A percentile compares a stretch with the other conserved stretches of the same genome.
phyloP scores from a whole-genome alignment of 53 echinoderm and acorn worm species.

The Actinopyga echinites region DNA sequence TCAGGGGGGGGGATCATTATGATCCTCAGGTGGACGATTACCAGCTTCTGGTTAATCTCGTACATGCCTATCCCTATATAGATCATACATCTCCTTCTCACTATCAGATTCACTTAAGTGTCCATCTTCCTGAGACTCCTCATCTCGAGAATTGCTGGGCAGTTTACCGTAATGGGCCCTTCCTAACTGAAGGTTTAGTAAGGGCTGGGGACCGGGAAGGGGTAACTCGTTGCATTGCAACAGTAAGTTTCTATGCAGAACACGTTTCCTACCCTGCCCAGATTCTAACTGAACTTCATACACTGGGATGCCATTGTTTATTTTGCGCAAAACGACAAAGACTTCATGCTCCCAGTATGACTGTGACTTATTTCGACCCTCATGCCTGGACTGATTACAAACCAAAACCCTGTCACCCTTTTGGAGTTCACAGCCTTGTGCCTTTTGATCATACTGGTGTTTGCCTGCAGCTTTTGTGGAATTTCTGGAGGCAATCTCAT shows the following conservation, averaged over 20 bases:
- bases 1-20: too few species aligned
- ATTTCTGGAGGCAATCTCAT: not conserved
- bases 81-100: not conserved
- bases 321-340: constrained; percentile 4
- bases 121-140: not conserved
- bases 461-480: not conserved
- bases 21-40: too few species aligned
- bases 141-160: not conserved
- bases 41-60: too few species aligned
- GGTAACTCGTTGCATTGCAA: too few species aligned
- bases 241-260: too few species aligned
- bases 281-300: constrained; percentile 29
- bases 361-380: constrained; percentile 1
- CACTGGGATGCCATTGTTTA: constrained; percentile 1
- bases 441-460: constrained; percentile 26
- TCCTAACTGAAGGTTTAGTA: too few species aligned
- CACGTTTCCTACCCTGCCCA: not conserved
- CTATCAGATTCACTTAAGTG: not conserved
- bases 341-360: constrained; percentile 51
- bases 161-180: too few species aligned
- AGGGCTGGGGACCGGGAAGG: too few species aligned
- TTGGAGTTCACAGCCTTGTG: not conserved
- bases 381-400: constrained; percentile 9
- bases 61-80: too few species aligned
- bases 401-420: constrained; percentile 53